Percentiles rank a stretch among this genome's conserved stretches.
phyloP scores from a whole-genome alignment of 2,888 invertebrate species.

The Mimachlamys varia region DNA sequence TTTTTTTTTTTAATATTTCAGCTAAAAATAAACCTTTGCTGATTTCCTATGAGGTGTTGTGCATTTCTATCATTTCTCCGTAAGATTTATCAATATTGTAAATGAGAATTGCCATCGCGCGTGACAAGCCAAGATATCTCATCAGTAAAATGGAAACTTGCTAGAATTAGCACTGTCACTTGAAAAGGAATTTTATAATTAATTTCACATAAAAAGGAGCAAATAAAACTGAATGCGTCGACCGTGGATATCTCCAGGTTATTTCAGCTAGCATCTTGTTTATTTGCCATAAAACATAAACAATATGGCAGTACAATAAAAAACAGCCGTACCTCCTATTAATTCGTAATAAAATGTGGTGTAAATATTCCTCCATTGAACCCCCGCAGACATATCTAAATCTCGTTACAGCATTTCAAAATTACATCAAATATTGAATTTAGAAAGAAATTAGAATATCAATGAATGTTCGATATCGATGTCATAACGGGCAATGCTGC shows the following conservation, averaged over 20 bases:
- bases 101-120: not conserved
- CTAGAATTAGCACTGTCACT: slow-evolving; percentile 34
- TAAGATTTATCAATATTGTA: slow-evolving; percentile 34
- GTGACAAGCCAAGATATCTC: slow-evolving; percentile 9
- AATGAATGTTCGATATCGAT: not conserved
- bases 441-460: too few species aligned
- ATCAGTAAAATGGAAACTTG: not conserved
- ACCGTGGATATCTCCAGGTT: slow-evolving; percentile 15
- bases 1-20: not conserved
- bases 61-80: not conserved
- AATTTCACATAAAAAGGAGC: slow-evolving; percentile 18
- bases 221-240: slow-evolving; percentile 14
- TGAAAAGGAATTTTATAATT: slow-evolving; percentile 36
- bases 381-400: too few species aligned
- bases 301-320: not conserved
- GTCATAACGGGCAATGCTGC: not conserved
- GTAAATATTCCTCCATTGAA: too few species aligned
- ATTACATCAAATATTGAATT: too few species aligned
- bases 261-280: not conserved
- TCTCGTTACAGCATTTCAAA: too few species aligned
- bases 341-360: not conserved
- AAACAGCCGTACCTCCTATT: not conserved
- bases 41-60: not conserved
- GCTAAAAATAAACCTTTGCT: not conserved
- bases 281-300: not conserved